A percentile compares a stretch with the other conserved stretches of the same genome.
Conservation (phyloP, 2,113 vertebrate genomes). For the Oreochromis spilurus region DNA sequence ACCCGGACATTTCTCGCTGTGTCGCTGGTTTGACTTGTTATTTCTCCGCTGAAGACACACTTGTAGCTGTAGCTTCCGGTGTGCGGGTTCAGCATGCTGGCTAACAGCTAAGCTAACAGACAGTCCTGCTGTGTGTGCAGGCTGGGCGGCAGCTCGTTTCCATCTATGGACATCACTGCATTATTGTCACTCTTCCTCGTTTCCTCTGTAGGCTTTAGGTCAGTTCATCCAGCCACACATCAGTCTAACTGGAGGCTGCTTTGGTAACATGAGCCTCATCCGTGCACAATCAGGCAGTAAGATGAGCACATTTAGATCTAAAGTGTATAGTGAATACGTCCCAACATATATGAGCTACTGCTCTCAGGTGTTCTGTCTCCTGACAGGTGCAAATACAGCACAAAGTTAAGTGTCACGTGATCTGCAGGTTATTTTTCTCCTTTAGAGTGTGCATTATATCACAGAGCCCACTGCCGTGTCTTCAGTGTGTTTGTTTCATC, state of each 20-base stretch:
- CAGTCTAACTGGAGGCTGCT: background rate
- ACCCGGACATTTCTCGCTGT: background rate
- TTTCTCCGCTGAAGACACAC: background rate
- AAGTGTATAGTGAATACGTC: background rate
- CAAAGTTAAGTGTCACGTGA: background rate
- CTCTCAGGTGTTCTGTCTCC: background rate
- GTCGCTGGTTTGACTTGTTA: fast-evolving
- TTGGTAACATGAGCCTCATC: background rate
- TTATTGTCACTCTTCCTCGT: background rate
- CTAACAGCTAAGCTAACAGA: constrained; percentile 2
- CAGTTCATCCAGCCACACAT: background rate
- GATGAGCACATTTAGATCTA: background rate
- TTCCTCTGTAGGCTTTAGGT: background rate
- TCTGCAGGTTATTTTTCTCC: background rate
- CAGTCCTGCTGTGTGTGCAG: constrained; percentile 3
- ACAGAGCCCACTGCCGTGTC: background rate
- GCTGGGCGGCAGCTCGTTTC: constrained; percentile 43
- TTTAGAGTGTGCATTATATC: background rate
- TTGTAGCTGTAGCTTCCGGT: fast-evolving
- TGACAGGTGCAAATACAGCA: background rate
- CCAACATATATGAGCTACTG: background rate
- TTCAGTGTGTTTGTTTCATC: background rate
- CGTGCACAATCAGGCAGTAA: fast-evolving
- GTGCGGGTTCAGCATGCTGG: background rate
- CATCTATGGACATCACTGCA: constrained; percentile 41